Percentiles rank a stretch among this genome's conserved stretches.
Evolutionary conservation across 2,888 invertebrate species (phyloP).

Genomic region (Orthonychiurus folsomi): DNA sequence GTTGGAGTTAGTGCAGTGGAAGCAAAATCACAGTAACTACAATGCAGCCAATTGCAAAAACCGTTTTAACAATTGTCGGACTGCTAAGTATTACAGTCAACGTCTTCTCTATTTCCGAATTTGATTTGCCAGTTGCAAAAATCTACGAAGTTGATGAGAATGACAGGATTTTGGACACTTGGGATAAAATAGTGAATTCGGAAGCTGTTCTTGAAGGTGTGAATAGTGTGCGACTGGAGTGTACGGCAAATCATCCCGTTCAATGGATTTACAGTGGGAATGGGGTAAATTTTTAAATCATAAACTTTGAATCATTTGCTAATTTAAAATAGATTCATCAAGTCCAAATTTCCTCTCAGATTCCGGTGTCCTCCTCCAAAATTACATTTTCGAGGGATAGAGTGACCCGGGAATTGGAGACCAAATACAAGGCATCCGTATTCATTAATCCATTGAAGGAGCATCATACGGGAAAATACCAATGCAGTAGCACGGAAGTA

Average conservation of each 20-base stretch:
- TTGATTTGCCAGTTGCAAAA: background rate
- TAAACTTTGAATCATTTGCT: background rate
- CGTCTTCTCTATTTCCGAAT: background rate
- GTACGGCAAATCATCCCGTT: slow-evolving; percentile 31
- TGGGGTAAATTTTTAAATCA: slow-evolving; percentile 25
- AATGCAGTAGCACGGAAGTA: slow-evolving; percentile 28
- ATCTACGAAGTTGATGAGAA: slow-evolving; percentile 22
- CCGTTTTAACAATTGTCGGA: no score
- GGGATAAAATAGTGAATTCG: slow-evolving; percentile 13
- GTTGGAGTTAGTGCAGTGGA: no score
- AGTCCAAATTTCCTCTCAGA: slow-evolving; percentile 11
- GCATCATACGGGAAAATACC: slow-evolving; percentile 37
- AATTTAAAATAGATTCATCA: background rate
- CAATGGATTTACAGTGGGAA: slow-evolving; percentile 37
- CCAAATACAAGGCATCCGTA: slow-evolving; percentile 24
- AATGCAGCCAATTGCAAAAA: no score
- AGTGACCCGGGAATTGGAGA: slow-evolving; percentile 14
- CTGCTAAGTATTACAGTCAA: background rate
- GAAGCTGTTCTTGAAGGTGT: slow-evolving; percentile 29
- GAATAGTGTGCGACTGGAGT: slow-evolving; percentile 31
- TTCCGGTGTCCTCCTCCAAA: slow-evolving; percentile 25
- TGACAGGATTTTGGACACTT: slow-evolving; percentile 24
- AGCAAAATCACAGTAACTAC: no score
- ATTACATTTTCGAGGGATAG: slow-evolving; percentile 22
- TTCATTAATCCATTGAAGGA: slow-evolving; percentile 32